Evolutionary conservation across 2,888 invertebrate species (phyloP).

Genomic region (Proisotoma minuta): DNA sequence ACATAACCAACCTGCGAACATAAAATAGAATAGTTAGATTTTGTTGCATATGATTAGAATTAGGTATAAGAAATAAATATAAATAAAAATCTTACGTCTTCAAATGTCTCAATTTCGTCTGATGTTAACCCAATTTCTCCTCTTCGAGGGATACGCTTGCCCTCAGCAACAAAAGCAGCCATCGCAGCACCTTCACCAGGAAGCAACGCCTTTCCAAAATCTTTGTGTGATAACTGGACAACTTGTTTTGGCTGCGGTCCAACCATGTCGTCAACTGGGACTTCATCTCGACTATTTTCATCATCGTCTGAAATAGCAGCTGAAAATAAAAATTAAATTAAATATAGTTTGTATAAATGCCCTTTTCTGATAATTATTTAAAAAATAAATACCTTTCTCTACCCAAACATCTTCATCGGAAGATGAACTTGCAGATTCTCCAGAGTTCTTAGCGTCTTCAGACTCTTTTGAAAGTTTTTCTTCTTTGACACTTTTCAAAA

Average conservation of each 20-base stretch:
- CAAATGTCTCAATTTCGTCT: constrained; percentile 87
- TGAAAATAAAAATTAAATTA: background rate
- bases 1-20: constrained; percentile 44
- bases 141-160: constrained; percentile 94
- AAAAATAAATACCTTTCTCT: constrained; percentile 37
- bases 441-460: background rate
- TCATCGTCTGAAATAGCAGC: constrained; percentile 17
- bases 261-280: constrained; percentile 50
- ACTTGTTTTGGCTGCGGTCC: constrained; percentile 69
- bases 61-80: background rate
- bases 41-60: background rate
- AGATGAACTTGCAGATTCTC: constrained; percentile 18
- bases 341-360: background rate
- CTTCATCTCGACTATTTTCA: constrained; percentile 9
- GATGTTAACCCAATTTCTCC: constrained; percentile 97
- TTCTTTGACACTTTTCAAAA: constrained; percentile 24
- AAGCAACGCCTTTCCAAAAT: constrained; percentile 85
- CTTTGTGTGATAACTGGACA: constrained; percentile 67
- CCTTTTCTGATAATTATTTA: background rate
- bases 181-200: constrained; percentile 99
- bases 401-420: constrained; percentile 40
- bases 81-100: constrained; percentile 65
- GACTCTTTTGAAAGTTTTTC: background rate
- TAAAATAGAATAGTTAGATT: background rate
- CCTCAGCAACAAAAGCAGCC: constrained; percentile 98